Conservation (phyloP, 2,888 invertebrate species). For the Nebria brevicollis region DNA sequence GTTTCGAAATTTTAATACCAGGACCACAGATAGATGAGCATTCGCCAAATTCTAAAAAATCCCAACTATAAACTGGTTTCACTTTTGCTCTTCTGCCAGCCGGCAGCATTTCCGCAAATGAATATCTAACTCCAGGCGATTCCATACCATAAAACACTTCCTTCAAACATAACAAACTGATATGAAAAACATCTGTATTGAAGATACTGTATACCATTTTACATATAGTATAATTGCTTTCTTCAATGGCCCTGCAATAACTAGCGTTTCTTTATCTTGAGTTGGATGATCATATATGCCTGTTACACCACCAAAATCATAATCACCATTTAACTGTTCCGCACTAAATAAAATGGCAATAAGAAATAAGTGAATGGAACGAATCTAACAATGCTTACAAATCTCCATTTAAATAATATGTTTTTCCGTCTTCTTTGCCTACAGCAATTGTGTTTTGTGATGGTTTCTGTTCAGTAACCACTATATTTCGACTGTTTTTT, state of each 20-base stretch:
- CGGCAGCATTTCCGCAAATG: slow-evolving; percentile 69
- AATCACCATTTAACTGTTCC: slow-evolving; percentile 61
- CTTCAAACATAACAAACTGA: slow-evolving; percentile 50
- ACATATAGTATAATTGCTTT: slow-evolving; percentile 71
- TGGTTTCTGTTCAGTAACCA: slow-evolving; percentile 68
- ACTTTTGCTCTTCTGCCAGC: slow-evolving; percentile 52
- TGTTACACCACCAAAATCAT: slow-evolving; percentile 63
- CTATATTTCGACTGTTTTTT: slow-evolving; percentile 69
- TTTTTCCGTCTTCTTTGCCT: slow-evolving; percentile 61
- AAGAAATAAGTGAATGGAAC: slow-evolving; percentile 2
- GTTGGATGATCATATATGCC: slow-evolving; percentile 66
- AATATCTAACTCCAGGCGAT: slow-evolving; percentile 71
- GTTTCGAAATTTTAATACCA: slow-evolving; percentile 66
- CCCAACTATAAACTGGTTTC: slow-evolving; percentile 71
- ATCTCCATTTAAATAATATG: slow-evolving; percentile 71
- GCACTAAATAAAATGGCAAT: slow-evolving; percentile 50
- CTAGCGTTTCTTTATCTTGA: slow-evolving; percentile 67
- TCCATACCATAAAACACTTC: slow-evolving; percentile 60
- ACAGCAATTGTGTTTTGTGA: slow-evolving; percentile 70
- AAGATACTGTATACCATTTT: slow-evolving; percentile 53
- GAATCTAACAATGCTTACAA: slow-evolving; percentile 63
- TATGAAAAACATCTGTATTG: slow-evolving; percentile 15
- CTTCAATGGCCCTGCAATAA: slow-evolving; percentile 71
- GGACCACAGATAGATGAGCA: slow-evolving; percentile 73
- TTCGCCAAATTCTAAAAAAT: slow-evolving; percentile 70